Evolutionary conservation across 2,797 vertebrate species (phyloP).

Genomic region (Selene dorsalis): DNA sequence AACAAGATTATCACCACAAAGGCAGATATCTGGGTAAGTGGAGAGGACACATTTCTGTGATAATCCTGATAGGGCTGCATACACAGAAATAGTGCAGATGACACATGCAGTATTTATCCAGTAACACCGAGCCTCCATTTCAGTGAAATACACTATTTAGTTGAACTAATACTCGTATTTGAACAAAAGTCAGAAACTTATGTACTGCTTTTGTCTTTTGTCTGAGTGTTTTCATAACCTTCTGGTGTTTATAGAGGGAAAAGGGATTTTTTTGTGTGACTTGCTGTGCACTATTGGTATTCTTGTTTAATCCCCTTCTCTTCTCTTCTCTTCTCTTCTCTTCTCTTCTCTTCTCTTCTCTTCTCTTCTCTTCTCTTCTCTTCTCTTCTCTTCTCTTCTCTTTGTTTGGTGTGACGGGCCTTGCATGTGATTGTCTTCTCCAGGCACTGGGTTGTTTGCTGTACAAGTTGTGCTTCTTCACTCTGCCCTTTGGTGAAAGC

Average conservation of each 20-base stretch:
- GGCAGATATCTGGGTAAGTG: slow-evolving; percentile 96
- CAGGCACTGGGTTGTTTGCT: slow-evolving; percentile 97
- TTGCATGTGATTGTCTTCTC: slow-evolving; percentile 59
- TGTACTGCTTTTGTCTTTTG: background rate
- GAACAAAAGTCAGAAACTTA: background rate
- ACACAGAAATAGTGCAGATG: background rate
- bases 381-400: slow-evolving; percentile 4
- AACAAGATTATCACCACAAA: slow-evolving; percentile 97
- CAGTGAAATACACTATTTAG: background rate
- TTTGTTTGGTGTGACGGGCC: slow-evolving; percentile 33
- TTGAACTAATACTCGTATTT: background rate
- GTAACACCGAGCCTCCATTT: background rate
- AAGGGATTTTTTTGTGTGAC: slow-evolving; percentile 1
- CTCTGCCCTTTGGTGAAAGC: slow-evolving; percentile 98
- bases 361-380: slow-evolving; percentile 9
- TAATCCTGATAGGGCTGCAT: background rate
- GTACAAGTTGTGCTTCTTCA: slow-evolving; percentile 99
- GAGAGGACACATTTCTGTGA: background rate
- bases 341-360: slow-evolving; percentile 3
- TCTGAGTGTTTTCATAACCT: background rate
- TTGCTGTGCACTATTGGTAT: slow-evolving; percentile 13
- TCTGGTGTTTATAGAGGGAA: slow-evolving; percentile 19
- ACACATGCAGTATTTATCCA: background rate
- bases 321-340: background rate
- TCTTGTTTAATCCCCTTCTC: slow-evolving; percentile 1